phyloP scores from a whole-genome alignment of 2,888 invertebrate species.

The Neuroscelio doddi region DNA sequence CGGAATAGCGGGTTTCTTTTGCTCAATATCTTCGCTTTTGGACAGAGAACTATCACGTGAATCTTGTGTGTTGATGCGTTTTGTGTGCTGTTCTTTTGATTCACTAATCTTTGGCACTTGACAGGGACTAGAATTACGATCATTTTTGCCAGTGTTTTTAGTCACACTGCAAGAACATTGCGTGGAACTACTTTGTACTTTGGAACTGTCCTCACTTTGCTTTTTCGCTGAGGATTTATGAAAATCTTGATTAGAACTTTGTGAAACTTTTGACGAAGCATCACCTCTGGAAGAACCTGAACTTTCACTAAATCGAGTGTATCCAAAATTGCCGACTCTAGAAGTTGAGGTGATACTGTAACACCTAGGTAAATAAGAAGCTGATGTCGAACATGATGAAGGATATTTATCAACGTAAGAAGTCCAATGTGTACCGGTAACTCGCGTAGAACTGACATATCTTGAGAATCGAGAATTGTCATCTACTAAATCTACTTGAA shows the following conservation, averaged over 20 bases:
- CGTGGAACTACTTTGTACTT: slow-evolving; percentile 28
- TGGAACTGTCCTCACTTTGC: slow-evolving; percentile 39
- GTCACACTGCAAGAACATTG: slow-evolving; percentile 24
- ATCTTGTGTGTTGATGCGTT: slow-evolving; percentile 12
- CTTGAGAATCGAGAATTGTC: slow-evolving; percentile 80
- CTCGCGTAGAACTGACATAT: slow-evolving; percentile 75
- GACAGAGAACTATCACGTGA: slow-evolving; percentile 32
- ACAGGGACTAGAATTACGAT: slow-evolving; percentile 19
- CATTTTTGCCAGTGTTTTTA: slow-evolving; percentile 22
- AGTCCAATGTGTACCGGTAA: slow-evolving; percentile 77
- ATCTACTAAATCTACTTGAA: slow-evolving; percentile 83
- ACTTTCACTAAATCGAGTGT: slow-evolving; percentile 56
- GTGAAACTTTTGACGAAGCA: slow-evolving; percentile 29
- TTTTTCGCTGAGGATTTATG: slow-evolving; percentile 21
- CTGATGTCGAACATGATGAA: slow-evolving; percentile 47
- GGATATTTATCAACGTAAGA: slow-evolving; percentile 74
- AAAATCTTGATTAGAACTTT: slow-evolving; percentile 31
- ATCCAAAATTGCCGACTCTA: slow-evolving; percentile 61
- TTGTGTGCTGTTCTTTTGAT: slow-evolving; percentile 34
- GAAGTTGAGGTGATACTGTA: slow-evolving; percentile 48
- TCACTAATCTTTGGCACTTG: slow-evolving; percentile 34
- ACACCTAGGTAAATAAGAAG: slow-evolving; percentile 47
- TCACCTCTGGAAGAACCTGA: slow-evolving; percentile 49
- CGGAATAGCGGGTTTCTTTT: slow-evolving; percentile 50
- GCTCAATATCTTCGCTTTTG: slow-evolving; percentile 49